Base-by-base conservation (phyloP, 2,113 vertebrate genomes). In the Gadus chalcogrammus region DNA sequence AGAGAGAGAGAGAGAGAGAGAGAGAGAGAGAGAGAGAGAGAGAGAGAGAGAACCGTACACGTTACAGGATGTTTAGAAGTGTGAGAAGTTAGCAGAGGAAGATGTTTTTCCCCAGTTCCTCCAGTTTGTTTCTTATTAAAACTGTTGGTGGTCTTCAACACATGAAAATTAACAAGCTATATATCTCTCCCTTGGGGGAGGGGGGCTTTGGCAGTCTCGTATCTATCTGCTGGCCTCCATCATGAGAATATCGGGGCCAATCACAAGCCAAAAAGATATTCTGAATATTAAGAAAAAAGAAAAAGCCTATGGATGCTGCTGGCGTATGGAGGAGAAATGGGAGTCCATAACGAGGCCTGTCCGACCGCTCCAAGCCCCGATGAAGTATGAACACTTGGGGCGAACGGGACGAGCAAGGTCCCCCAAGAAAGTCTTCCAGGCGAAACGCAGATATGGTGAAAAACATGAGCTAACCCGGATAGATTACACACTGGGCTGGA, bases 391-490 rank as follows among this genome's bases (percentile, higher is more conserved):
- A n/a, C 15, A 58, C 55, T n/a, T 17, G 55, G n/a, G 15, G 3
- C 16, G 55, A 58, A 58, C 6, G 2, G 55, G 55, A 17, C 55
- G 2, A 17, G 16, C 15, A 3, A 1, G n/a, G 55, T 13, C 55
- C 13, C 9, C 55, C 55, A 58, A 58, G 55, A 58, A 58, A 17
- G 13, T 58, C 55, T 17, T 58, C 13, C n/a, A 17, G 55, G 15
- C n/a, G 15, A 58, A 58, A 17, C 55, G 7, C 16, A 58, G 55
- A 58, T 58, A 58, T 58, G 55, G 15, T n/a, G 55, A n/a, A n/a
- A n/a, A n/a, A n/a, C 55, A 58, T 16, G 55, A 58, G 55, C 55
- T 58, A 58, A 58, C 55, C 55, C 55, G n/a, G 55, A 58, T 58
- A 17, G 15, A 58, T 58, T 58, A 13, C 15, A 58, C 55, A 58